Base-by-base conservation (phyloP, 2,113 vertebrate species). In the Eidolon helvum region DNA sequence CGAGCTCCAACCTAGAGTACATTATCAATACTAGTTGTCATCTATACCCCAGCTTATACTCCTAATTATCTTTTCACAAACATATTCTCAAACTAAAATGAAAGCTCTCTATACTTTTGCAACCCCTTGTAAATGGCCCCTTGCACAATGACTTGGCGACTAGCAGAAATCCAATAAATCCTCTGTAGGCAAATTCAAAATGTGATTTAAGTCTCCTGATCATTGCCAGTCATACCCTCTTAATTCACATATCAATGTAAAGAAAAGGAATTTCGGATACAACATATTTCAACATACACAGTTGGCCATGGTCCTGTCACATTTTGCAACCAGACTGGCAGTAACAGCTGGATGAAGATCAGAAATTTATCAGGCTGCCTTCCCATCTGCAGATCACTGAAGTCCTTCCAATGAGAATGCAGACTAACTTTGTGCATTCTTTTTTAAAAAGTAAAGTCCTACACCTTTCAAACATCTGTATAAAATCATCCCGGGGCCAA, bases 311-410 rank as follows among this genome's bases (percentile, higher is more conserved):
- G 66, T 78, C 72, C 82, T 69, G 89, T 80, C 86, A 66, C 89
- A 96, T 97, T 97, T 96, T 95, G 84, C 93, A 96, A 95, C 43
- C 86, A 94, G 93, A 95, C 77, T 83, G 95, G 94, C 96, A 97
- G 82, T 1, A 82, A 96, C 96, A 97, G 91, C 97, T 96, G 90
- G 80, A 82, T 53, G 43, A 88, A 45, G n/a, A 95, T 68, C 55
- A 94, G 94, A 96, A 86, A 97, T 91, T 50, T 33, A 72, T 53
- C 87, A 77, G 95, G 94, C 77, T 83, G 59, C 84, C 66, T 92
- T 95, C 92, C 74, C 35, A 14, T 48, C 72, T 74, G 68, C 69
- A 82, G 35, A 88, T 43, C 28, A 65, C 87, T 88, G 61, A 96
- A 88, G 88, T 26, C 80, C 78, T 94, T 96, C 96, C 72, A 94